These are phyloP conservation scores for Anser brachyrhynchus DNA, from an alignment of 2,113 vertebrate species.

Conservation along the genomic window DNA sequence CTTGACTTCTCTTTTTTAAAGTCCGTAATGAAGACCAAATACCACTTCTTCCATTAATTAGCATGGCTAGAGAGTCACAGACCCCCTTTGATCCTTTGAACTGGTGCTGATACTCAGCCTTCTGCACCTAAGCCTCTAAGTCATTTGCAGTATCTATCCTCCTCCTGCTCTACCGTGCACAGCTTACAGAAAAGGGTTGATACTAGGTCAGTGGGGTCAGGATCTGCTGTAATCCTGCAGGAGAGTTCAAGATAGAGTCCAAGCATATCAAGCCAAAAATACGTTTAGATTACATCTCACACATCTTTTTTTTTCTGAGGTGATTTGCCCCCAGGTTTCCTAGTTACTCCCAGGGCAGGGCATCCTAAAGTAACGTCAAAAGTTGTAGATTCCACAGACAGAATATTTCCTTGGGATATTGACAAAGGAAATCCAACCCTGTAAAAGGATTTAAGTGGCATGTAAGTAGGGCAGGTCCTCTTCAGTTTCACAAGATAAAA, in stretches of 20 bases:
- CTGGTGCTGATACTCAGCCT: conserved; percentile 38
- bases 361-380: neutral
- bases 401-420: neutral
- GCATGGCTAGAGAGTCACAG: conserved; percentile 32
- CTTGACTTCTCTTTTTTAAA: conserved; percentile 26
- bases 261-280: neutral
- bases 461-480: neutral
- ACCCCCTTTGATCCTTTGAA: conserved; percentile 65
- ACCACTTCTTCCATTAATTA: conserved; percentile 57
- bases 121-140: conserved; percentile 51
- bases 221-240: conserved; percentile 54
- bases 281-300: neutral
- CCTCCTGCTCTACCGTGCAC: neutral
- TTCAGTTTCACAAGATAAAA: neutral
- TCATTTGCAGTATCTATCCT: neutral
- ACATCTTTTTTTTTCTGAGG: neutral
- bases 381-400: neutral
- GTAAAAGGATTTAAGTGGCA: neutral
- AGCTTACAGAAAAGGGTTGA: conserved; percentile 39
- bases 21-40: conserved; percentile 58
- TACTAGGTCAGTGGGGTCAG: conserved; percentile 54
- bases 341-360: neutral
- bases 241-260: conserved; percentile 6
- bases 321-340: neutral
- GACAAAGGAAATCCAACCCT: neutral